phyloP scores from a whole-genome alignment of 2,113 vertebrate genomes.

The Pantherophis guttatus region DNA sequence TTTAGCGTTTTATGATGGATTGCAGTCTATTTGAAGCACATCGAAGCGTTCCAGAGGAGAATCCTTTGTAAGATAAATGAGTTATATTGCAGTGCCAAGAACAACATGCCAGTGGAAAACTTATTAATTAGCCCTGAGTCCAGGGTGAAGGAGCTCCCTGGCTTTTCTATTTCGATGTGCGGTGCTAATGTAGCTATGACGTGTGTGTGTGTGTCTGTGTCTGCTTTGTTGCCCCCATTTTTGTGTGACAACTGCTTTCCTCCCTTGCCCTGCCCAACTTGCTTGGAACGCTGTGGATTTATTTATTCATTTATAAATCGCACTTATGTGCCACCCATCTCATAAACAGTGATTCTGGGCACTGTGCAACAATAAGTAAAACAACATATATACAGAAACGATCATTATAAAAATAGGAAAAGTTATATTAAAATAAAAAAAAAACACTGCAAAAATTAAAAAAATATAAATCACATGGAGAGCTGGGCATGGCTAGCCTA shows the following conservation, averaged over 20 bases:
- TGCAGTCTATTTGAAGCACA: background rate
- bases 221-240: background rate
- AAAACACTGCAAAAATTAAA: background rate
- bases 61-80: background rate
- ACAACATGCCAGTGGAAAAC: background rate
- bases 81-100: no score
- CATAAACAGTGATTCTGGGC: background rate
- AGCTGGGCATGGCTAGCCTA: no score
- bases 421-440: background rate
- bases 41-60: no score
- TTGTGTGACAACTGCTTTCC: background rate
- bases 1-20: background rate
- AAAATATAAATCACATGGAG: background rate
- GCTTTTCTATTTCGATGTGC: background rate
- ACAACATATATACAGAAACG: background rate
- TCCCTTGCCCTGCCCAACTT: fast-evolving
- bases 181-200: background rate
- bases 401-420: background rate
- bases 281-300: background rate
- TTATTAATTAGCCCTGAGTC: background rate
- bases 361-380: background rate
- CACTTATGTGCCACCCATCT: background rate
- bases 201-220: background rate
- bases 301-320: background rate
- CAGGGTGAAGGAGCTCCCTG: background rate